Evolutionary conservation across 2,888 invertebrate species (phyloP).

Genomic region (Melieria crassipennis): DNA sequence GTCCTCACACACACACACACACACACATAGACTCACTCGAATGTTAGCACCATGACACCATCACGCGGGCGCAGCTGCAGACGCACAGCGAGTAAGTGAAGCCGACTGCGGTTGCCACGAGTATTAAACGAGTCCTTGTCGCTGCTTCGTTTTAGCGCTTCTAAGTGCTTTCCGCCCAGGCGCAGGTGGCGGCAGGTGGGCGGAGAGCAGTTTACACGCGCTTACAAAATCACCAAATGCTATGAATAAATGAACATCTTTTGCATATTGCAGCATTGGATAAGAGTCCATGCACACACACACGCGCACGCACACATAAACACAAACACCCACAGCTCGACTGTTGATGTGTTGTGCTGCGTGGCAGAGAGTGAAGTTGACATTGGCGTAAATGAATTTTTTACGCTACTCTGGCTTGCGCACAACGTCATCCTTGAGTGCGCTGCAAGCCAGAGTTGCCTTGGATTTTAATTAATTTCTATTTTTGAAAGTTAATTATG

Average conservation of each 20-base stretch:
- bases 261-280: constrained; percentile 14
- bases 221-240: constrained; percentile 22
- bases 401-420: no score
- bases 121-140: constrained; percentile 30
- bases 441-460: no score
- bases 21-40: background rate
- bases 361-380: no score
- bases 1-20: background rate
- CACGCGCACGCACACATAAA: background rate
- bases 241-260: constrained; percentile 24
- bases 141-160: background rate
- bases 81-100: constrained; percentile 5
- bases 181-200: constrained; percentile 5
- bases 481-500: no score
- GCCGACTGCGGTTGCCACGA: constrained; percentile 10
- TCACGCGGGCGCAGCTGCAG: background rate
- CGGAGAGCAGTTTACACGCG: constrained; percentile 8
- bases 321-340: background rate
- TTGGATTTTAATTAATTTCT: no score
- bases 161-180: background rate
- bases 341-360: no score
- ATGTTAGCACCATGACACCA: background rate
- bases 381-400: no score
- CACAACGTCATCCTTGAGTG: no score
- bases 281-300: background rate